These are phyloP conservation scores for Pantherophis alleghaniensis DNA, from an alignment of 2,797 vertebrate genomes.

Conservation along the genomic window DNA sequence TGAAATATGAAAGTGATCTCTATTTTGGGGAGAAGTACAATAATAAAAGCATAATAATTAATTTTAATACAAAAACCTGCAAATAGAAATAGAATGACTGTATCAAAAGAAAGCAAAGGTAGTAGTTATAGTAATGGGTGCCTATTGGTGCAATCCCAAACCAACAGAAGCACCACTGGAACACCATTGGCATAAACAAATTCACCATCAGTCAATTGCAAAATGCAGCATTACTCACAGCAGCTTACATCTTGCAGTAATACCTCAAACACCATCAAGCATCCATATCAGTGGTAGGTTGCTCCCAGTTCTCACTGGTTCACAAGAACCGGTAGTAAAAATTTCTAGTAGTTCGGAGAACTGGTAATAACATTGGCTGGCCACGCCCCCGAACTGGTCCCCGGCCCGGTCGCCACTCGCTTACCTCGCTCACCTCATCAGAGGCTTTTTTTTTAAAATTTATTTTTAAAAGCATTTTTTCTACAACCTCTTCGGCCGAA, in stretches of 20 bases:
- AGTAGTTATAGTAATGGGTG: not conserved
- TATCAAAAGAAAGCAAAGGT: not conserved
- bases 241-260: not conserved
- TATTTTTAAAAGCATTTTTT: too few species aligned
- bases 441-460: too few species aligned
- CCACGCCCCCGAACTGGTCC: too few species aligned
- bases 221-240: not conserved
- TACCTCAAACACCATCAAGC: not conserved
- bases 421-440: too few species aligned
- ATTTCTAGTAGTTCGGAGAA: too few species aligned
- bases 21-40: not conserved
- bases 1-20: not conserved
- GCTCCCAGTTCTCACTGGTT: too few species aligned
- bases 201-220: not conserved
- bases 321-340: too few species aligned
- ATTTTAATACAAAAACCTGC: not conserved
- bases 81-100: not conserved
- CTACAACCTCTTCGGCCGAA: too few species aligned
- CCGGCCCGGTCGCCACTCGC: too few species aligned
- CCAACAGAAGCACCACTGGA: not conserved
- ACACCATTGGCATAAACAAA: not conserved
- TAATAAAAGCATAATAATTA: not conserved
- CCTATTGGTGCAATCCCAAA: not conserved
- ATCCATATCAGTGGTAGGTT: not conserved
- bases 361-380: too few species aligned